phyloP scores from a whole-genome alignment of 2,113 vertebrate genomes.

The Ahaetulla prasina region DNA sequence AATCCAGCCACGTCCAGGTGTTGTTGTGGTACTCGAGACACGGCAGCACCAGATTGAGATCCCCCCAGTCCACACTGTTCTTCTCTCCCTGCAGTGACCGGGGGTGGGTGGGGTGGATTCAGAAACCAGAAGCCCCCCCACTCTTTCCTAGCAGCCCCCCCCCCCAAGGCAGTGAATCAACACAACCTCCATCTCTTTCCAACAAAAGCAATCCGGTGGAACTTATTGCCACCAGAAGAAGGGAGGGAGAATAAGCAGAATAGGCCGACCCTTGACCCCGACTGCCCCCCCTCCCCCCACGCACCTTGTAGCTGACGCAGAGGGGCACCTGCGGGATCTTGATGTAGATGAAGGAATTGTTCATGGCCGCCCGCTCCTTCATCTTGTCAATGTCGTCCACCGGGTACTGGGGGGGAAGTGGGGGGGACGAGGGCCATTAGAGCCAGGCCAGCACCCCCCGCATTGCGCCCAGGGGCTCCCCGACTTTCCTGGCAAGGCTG shows the following conservation, averaged over 20 bases:
- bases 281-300: slow-evolving; percentile 9
- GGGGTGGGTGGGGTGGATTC: background rate
- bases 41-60: slow-evolving; percentile 91
- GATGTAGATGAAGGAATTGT: slow-evolving; percentile 99
- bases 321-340: slow-evolving; percentile 98
- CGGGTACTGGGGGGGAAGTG: slow-evolving; percentile 79
- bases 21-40: slow-evolving; percentile 98
- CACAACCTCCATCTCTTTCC: background rate
- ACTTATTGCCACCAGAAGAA: background rate
- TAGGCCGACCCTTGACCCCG: background rate
- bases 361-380: slow-evolving; percentile 98
- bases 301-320: slow-evolving; percentile 97
- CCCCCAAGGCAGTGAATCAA: background rate
- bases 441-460: background rate
- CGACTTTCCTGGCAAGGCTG: background rate
- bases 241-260: background rate
- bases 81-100: slow-evolving; percentile 83
- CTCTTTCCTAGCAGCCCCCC: background rate
- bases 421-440: background rate
- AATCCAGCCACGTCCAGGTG: slow-evolving; percentile 98
- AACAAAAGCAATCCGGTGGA: background rate
- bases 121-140: background rate
- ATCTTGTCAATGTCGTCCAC: slow-evolving; percentile 99
- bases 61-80: slow-evolving; percentile 96
- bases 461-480: background rate